Evolutionary conservation across 2,888 invertebrate species (phyloP).

Genomic region (Sclerodermus sp.): DNA sequence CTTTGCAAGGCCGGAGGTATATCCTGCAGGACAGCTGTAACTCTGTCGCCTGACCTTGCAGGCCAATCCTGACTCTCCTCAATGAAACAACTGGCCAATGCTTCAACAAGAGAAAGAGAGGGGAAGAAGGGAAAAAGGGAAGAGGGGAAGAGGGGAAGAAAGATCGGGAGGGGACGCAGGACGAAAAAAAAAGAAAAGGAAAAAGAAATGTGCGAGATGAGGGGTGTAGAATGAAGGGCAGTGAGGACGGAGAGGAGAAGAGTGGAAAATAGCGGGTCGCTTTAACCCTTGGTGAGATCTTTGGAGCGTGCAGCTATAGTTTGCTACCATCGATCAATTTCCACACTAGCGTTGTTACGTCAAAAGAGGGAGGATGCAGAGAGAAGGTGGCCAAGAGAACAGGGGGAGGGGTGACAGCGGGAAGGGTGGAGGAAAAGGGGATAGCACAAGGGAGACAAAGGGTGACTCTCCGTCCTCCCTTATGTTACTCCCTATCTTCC

Average conservation of each 20-base stretch:
- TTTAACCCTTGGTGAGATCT: too few species aligned
- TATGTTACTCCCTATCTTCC: slow-evolving; percentile 4
- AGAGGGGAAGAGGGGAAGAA: too few species aligned
- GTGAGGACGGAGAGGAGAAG: not conserved
- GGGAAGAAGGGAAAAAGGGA: slow-evolving; percentile 35
- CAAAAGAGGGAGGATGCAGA: slow-evolving; percentile 7
- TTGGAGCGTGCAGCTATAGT: too few species aligned
- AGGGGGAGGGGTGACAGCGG: too few species aligned
- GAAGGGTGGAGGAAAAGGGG: too few species aligned
- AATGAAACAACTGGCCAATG: too few species aligned
- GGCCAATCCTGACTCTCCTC: slow-evolving; percentile 44
- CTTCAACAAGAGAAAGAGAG: slow-evolving; percentile 47
- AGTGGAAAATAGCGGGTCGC: too few species aligned
- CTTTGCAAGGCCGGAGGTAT: slow-evolving; percentile 32
- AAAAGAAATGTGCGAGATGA: slow-evolving; percentile 7
- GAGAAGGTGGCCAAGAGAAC: slow-evolving; percentile 7
- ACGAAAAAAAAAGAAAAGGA: slow-evolving; percentile 9
- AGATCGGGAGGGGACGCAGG: slow-evolving; percentile 21
- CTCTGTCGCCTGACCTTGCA: slow-evolving; percentile 23
- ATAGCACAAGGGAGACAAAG: not conserved
- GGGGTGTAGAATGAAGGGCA: not conserved
- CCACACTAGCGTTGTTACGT: not conserved
- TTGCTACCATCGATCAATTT: too few species aligned
- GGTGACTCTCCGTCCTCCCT: slow-evolving; percentile 13
- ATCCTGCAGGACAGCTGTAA: slow-evolving; percentile 46